Percentiles rank a stretch among this genome's conserved stretches.
Evolutionary conservation across 37 sponge, comb jelly and placozoan genomes (phyloP).

Genomic region (Beroe forskalii): DNA sequence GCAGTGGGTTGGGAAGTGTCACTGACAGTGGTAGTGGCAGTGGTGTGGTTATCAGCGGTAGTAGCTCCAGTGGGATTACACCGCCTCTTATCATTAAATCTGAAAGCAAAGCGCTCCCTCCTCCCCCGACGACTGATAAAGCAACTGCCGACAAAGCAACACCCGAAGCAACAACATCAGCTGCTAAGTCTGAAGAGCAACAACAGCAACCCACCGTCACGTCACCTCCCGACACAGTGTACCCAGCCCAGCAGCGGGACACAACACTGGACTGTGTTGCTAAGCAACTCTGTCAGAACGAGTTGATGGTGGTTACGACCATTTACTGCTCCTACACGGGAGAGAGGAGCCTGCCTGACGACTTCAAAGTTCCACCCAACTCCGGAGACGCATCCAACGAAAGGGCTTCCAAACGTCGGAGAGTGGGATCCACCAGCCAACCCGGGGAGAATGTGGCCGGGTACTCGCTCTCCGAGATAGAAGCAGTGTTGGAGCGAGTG

Average conservation of each 20-base stretch:
- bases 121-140: not conserved
- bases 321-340: slow-evolving; percentile 4
- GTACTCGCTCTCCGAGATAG: not conserved
- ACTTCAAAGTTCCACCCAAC: not conserved
- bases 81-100: slow-evolving; percentile 53
- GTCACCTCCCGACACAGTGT: not conserved
- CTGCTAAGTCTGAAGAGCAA: not conserved
- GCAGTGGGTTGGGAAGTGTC: too few species aligned
- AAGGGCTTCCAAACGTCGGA: not conserved
- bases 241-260: not conserved
- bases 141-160: too few species aligned
- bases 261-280: slow-evolving; percentile 20
- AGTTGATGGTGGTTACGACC: slow-evolving; percentile 2
- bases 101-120: not conserved
- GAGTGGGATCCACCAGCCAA: too few species aligned
- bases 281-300: slow-evolving; percentile 37
- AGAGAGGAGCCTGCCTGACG: not conserved
- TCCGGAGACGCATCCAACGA: not conserved
- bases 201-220: not conserved
- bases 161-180: not conserved
- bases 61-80: not conserved
- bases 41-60: not conserved
- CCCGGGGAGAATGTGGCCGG: too few species aligned
- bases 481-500: not conserved
- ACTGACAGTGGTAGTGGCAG: too few species aligned